phyloP scores from a whole-genome alignment of 2,888 invertebrate species.

The Glyphotaelius pellucidus region DNA sequence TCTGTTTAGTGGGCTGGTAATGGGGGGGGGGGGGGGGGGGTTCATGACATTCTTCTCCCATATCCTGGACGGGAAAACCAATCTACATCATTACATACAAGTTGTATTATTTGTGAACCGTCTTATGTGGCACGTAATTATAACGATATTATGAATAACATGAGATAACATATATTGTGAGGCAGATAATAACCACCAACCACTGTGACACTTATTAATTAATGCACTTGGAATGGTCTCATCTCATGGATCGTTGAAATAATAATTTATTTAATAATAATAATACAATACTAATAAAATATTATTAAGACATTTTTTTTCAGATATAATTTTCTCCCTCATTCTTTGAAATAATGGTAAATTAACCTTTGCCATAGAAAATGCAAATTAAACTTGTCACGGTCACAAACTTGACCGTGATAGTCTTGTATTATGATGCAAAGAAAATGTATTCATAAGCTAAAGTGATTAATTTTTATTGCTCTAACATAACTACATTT shows the following conservation, averaged over 20 bases:
- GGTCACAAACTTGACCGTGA: not conserved
- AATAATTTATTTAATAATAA: not conserved
- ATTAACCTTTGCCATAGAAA: not conserved
- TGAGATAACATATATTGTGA: not conserved
- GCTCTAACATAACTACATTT: not conserved
- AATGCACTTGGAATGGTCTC: not conserved
- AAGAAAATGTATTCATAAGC: not conserved
- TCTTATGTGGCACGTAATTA: not conserved
- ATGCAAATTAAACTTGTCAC: not conserved
- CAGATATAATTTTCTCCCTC: not conserved
- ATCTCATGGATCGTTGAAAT: not conserved
- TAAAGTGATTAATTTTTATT: not conserved
- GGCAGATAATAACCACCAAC: too few relatives aligned
- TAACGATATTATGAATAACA: not conserved
- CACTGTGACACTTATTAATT: not conserved
- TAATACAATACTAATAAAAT: too few relatives aligned
- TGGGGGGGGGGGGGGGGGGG: not conserved
- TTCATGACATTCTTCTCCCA: not conserved
- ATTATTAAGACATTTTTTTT: too few relatives aligned
- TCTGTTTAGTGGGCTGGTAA: not conserved
- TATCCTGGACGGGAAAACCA: constrained; percentile 27
- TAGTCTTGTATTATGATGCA: not conserved
- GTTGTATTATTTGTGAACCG: not conserved
- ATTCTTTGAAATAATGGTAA: not conserved
- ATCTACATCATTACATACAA: not conserved